Evolutionary conservation across 2,797 vertebrate genomes (phyloP), one percentile per base, ranked within the genome.

Genomic region (Mormyrops attenuatus): DNA sequence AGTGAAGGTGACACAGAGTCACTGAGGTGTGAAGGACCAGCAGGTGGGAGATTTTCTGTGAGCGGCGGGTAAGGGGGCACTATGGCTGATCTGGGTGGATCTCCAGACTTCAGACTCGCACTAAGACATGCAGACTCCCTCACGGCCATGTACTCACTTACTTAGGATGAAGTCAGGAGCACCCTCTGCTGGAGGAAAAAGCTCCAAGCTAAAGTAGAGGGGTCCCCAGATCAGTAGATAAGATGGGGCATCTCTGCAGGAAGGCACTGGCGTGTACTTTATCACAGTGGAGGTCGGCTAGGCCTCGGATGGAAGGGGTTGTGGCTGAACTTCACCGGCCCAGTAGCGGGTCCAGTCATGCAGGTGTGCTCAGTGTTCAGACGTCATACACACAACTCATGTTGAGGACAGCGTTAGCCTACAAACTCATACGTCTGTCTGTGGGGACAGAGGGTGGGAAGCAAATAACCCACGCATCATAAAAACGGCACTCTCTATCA

Each of bases 251-350:
- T 90, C 49, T 90, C 88, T 88, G 77, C 88, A 92, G 91, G 89
- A 95, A 95, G 95, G 94, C 95, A 95, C 95, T 92, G 90, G 93
- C 47, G 52, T 69, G 52, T 38, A 91, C 20, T 50, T 50, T 41
- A 86, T 49, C 89, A 86, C 84, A 85, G 89, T 26, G 60, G 60
- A 87, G 49, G 57, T 87, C 89, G 4, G 30, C 53, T 34, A 41
- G 26, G 88, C 60, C 15, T 30, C 41, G 13, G 41, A 49, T 20
- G 88, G 87, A 22, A 17, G 38, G 52, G 38, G 20, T 52, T 38
- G 49, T 60, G 87, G 9, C 53, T 38, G 88, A 49, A 60, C 80
- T 22, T 77, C 44, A 87, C 69, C 85, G 77, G 73, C 80, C 90
- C 88, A 89, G 44, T 57, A 57, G 11, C 55, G 84, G 85, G 57